phyloP scores from a whole-genome alignment of 2,888 invertebrate genomes.

The Trichopoda pennipes region DNA sequence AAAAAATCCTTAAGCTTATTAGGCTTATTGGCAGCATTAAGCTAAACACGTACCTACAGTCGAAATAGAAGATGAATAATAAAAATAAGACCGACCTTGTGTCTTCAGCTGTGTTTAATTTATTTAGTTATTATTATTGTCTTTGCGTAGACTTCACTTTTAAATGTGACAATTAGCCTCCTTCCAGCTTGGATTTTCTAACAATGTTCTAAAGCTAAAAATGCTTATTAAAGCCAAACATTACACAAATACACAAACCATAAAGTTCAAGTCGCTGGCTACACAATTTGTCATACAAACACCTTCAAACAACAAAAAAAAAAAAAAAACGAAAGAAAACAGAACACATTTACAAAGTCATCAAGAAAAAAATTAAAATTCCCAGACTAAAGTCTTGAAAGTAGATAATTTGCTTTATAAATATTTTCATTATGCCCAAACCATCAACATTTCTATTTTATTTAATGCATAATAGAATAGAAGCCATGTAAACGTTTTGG shows the following conservation, averaged over 20 bases:
- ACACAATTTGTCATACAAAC: conserved; percentile 32
- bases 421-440: conserved; percentile 42
- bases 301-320: conserved; percentile 13
- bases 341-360: conserved; percentile 16
- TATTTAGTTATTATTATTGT: conserved; percentile 74
- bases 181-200: background rate
- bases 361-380: conserved; percentile 35
- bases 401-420: conserved; percentile 16
- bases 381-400: conserved; percentile 13
- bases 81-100: conserved; percentile 31
- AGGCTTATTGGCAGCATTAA: conserved; percentile 42
- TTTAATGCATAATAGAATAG: conserved; percentile 23
- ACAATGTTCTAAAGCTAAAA: no score
- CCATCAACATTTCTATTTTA: conserved; percentile 55
- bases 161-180: conserved; percentile 17
- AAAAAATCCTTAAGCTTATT: conserved; percentile 46
- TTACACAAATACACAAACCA: conserved; percentile 49
- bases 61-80: background rate
- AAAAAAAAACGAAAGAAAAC: no score
- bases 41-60: background rate
- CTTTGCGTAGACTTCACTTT: conserved; percentile 28
- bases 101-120: conserved; percentile 73
- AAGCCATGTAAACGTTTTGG: conserved; percentile 44
- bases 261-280: conserved; percentile 41
- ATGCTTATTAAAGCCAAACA: conserved; percentile 13